Evolutionary conservation across 2,888 invertebrate species (phyloP).

Genomic region (Tryphoninae sp.): DNA sequence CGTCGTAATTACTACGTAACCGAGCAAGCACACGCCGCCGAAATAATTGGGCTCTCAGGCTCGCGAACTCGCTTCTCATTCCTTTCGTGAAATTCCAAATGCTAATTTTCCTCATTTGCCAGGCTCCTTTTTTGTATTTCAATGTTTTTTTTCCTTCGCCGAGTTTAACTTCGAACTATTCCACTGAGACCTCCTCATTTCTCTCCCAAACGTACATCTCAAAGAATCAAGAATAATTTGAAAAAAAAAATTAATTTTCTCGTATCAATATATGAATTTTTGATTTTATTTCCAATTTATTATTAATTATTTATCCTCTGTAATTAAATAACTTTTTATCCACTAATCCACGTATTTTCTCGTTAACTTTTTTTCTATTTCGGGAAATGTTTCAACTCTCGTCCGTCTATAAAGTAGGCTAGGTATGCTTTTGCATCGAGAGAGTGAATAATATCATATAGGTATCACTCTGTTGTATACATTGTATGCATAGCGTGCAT

Average conservation of each 20-base stretch:
- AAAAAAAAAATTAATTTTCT: not conserved
- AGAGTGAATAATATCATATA: conserved; percentile 17
- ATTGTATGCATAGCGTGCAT: conserved; percentile 22
- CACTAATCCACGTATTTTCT: not conserved
- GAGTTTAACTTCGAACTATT: not conserved
- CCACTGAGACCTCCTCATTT: not conserved
- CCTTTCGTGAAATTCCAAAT: conserved; percentile 21
- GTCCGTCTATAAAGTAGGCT: conserved; percentile 35
- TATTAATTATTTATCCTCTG: not conserved
- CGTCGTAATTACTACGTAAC: conserved; percentile 44
- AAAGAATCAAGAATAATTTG: not conserved
- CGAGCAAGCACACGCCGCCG: conserved; percentile 21
- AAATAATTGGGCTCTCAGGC: conserved; percentile 31
- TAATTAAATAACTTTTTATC: not conserved
- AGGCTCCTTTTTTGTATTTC: not conserved
- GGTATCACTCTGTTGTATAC: conserved; percentile 20
- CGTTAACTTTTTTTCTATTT: not conserved
- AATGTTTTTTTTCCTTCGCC: not conserved
- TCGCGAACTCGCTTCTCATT: conserved; percentile 1
- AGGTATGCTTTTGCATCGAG: conserved; percentile 16
- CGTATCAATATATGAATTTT: not conserved
- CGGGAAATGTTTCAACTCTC: conserved; percentile 8
- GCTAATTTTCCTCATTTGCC: conserved; percentile 21
- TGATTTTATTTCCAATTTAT: not conserved
- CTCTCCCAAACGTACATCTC: not conserved